Percentiles rank a stretch among this genome's conserved stretches.
Evolutionary conservation across 2,113 vertebrate genomes (phyloP).

Genomic region (Danio rerio): DNA sequence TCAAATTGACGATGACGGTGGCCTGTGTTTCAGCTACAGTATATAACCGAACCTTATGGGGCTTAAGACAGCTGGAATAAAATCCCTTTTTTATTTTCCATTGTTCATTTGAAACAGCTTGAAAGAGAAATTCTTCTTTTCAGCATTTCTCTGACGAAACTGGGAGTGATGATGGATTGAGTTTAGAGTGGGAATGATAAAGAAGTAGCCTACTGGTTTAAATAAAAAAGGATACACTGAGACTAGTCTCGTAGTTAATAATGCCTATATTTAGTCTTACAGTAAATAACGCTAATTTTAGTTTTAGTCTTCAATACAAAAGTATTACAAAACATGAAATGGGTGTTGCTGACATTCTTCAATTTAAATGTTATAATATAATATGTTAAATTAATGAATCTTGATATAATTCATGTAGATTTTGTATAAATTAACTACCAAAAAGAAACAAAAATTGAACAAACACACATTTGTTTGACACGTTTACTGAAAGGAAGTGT

Average conservation of each 20-base stretch:
- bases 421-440: neutral
- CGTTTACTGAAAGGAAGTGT: neutral
- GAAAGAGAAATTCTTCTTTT: conserved; percentile 11
- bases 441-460: neutral
- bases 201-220: no score
- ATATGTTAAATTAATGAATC: neutral
- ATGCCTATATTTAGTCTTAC: no score
- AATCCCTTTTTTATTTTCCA: conserved; percentile 9
- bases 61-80: conserved; percentile 14
- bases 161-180: conserved; percentile 21
- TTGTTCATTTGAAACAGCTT: conserved; percentile 18
- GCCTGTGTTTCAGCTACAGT: conserved; percentile 13
- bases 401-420: neutral
- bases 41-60: neutral
- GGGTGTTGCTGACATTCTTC: neutral
- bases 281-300: neutral
- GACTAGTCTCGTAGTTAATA: no score
- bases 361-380: no score
- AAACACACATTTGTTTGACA: neutral
- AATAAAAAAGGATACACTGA: neutral
- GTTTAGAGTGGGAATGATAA: neutral
- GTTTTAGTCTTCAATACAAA: neutral
- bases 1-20: conserved; percentile 35
- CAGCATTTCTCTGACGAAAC: conserved; percentile 1
- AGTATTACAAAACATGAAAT: neutral